Evolutionary conservation across 53 echinoderm and acorn worm species (phyloP).

Genomic region (Holothuria leucospilota): DNA sequence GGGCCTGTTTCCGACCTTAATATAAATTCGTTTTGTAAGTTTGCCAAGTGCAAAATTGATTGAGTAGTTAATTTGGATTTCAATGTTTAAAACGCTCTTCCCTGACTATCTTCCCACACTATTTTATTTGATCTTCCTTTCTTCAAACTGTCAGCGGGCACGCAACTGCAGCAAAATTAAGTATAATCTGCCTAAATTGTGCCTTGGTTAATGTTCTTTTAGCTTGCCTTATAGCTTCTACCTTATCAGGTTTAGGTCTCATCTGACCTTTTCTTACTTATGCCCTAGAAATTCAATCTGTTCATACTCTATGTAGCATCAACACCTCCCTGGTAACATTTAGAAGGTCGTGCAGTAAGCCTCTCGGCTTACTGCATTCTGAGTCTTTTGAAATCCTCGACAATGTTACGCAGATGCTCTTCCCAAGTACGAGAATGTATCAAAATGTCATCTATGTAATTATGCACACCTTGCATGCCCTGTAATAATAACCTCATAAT

Average conservation of each 20-base stretch:
- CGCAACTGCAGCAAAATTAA: conserved; percentile 41
- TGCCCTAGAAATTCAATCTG: conserved; percentile 66
- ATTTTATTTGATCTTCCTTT: conserved; percentile 45
- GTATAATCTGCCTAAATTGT: conserved; percentile 5
- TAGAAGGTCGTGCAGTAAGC: conserved; percentile 41
- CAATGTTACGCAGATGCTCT: conserved; percentile 37
- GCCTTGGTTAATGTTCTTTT: conserved; percentile 15
- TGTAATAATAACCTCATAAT: conserved; percentile 53
- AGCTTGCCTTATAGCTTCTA: conserved; percentile 4
- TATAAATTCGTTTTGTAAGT: conserved; percentile 25
- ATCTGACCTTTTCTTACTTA: conserved; percentile 47
- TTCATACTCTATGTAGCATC: conserved; percentile 25
- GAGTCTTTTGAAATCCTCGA: conserved; percentile 41
- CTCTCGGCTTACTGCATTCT: conserved; percentile 24
- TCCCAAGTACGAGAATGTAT: conserved; percentile 59
- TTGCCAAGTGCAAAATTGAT: conserved; percentile 45
- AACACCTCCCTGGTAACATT: too few species aligned
- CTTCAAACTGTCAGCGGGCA: conserved; percentile 21
- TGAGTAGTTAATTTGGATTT: conserved; percentile 35
- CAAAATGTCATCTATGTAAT: conserved; percentile 63
- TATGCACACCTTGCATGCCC: conserved; percentile 45
- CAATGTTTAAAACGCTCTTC: conserved; percentile 49
- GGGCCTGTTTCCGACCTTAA: conserved; percentile 49
- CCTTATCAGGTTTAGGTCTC: conserved; percentile 54
- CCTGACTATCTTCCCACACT: conserved; percentile 42